Percentiles rank a stretch among this genome's conserved stretches.
These are phyloP conservation scores for Lasaia peninsularis DNA, from an alignment of 1,140 invertebrate genomes.

Conservation along the genomic window DNA sequence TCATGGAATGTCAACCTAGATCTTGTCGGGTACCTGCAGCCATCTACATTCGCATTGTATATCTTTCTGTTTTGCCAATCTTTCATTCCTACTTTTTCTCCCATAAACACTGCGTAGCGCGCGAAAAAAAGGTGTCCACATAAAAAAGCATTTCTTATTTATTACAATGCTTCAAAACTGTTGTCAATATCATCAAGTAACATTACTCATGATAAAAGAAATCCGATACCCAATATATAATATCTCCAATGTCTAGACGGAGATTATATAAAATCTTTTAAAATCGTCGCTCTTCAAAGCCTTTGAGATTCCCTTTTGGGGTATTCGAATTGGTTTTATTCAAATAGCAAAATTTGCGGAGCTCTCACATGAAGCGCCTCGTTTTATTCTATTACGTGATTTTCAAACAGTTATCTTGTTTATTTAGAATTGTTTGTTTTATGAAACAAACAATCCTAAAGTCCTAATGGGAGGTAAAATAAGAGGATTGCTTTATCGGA, in stretches of 20 bases:
- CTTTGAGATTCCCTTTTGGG: constrained; percentile 32
- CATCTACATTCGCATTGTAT: too few relatives aligned
- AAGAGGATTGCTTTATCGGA: not conserved
- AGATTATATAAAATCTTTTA: constrained; percentile 66
- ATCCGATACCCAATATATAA: constrained; percentile 48
- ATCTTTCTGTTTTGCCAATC: too few relatives aligned
- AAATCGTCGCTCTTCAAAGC: constrained; percentile 47
- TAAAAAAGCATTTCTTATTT: too few relatives aligned
- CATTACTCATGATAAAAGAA: constrained; percentile 3
- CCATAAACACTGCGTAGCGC: too few relatives aligned
- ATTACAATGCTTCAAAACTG: too few relatives aligned
- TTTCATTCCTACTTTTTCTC: too few relatives aligned
- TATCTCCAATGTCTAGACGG: constrained; percentile 73
- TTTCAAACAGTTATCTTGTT: constrained; percentile 39
- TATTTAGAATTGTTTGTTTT: constrained; percentile 37
- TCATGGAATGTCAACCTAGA: too few relatives aligned
- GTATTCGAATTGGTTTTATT: constrained; percentile 39
- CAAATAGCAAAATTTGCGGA: constrained; percentile 47
- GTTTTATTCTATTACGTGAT: constrained; percentile 47
- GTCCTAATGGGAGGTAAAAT: constrained; percentile 30
- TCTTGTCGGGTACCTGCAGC: too few relatives aligned
- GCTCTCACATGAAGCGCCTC: constrained; percentile 19
- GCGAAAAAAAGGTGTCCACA: too few relatives aligned
- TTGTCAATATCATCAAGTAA: not conserved
- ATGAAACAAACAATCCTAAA: too few relatives aligned